A percentile compares a stretch with the other conserved stretches of the same genome.
These are phyloP conservation scores for Rhizoglyphus robini DNA, from an alignment of 1,140 invertebrate species.

Conservation along the genomic window DNA sequence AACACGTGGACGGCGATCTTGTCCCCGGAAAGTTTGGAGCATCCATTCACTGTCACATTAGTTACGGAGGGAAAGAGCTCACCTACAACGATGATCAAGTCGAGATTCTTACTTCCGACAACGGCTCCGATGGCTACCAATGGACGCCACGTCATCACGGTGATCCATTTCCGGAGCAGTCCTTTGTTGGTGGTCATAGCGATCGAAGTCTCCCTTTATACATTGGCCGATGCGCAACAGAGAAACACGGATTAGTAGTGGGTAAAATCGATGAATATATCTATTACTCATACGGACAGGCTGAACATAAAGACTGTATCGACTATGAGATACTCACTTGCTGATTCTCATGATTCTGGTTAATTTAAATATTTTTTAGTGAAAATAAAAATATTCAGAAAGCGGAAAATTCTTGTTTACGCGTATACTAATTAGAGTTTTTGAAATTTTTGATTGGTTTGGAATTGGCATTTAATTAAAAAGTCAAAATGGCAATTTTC, in stretches of 20 bases:
- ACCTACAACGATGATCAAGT: not conserved
- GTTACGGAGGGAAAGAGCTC: constrained; percentile 12
- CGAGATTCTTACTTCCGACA: not conserved
- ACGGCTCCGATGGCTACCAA: not conserved
- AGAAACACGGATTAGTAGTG: not conserved
- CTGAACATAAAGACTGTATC: not conserved
- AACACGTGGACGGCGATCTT: not conserved
- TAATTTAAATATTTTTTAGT: too few relatives aligned
- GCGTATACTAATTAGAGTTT: too few relatives aligned
- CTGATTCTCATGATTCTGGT: too few relatives aligned
- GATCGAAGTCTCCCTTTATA: not conserved
- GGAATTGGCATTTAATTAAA: too few relatives aligned
- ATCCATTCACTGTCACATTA: not conserved
- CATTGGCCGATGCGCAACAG: constrained; percentile 8
- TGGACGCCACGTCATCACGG: constrained; percentile 2
- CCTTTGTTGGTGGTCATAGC: not conserved
- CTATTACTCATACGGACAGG: not conserved
- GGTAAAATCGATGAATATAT: constrained; percentile 14
- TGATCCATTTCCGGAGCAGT: not conserved
- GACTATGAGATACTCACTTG: not conserved
- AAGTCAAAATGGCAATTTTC: too few relatives aligned
- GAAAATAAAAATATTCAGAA: too few relatives aligned
- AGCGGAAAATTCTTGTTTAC: too few relatives aligned
- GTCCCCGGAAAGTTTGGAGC: constrained; percentile 1
- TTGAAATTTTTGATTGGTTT: too few relatives aligned